Base-by-base conservation (phyloP, 2,888 invertebrate genomes). In the Chrysolina oricalcia region DNA sequence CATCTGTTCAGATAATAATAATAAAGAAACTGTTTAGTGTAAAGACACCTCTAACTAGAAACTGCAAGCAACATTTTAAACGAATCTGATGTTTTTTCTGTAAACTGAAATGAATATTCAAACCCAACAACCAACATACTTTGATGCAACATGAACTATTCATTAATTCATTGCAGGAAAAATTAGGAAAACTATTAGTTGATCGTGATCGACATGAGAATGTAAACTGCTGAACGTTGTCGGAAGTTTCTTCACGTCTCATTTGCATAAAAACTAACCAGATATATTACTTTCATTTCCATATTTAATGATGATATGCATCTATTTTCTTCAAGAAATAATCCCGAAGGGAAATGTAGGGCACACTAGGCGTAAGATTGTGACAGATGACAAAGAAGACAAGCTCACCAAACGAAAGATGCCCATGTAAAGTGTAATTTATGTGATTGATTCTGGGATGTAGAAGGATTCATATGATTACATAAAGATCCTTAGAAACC, bases 321-420 rank as follows among this genome's bases (percentile, higher is more conserved):
- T 59, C 10, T 5, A 35, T 17, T 59, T n/a, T n/a, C 11, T n/a
- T 59, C 8, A 35, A 59, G 35, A 59, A 56, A 70, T 43, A 59
- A 48, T 46, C 62, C 27, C 21, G 41, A 73, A 63, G 50, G 67
- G 71, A 74, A 74, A 81, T 80, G 73, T 80, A 77, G 76, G 78
- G 73, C 76, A 78, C 35, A 64, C 69, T 66, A 76, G 70, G 70
- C 64, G 66, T 75, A 73, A 65, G 66, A 73, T 71, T 76, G 65
- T 82, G 82, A 82, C 82, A 81, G 76, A 75, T 81, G 80, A 81
- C 81, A 78, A 78, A 79, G 64, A 74, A 72, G 75, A 68, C 53
- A 56, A 68, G n/a, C 35, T 68, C 53, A 10, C 19, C 35, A 35
- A 3, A 53, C 19, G n/a, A 53, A 68, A 40, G 64, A 74, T 74